phyloP scores from a whole-genome alignment of 2,113 vertebrate genomes.

The Pseudorectes ferrugineus region DNA sequence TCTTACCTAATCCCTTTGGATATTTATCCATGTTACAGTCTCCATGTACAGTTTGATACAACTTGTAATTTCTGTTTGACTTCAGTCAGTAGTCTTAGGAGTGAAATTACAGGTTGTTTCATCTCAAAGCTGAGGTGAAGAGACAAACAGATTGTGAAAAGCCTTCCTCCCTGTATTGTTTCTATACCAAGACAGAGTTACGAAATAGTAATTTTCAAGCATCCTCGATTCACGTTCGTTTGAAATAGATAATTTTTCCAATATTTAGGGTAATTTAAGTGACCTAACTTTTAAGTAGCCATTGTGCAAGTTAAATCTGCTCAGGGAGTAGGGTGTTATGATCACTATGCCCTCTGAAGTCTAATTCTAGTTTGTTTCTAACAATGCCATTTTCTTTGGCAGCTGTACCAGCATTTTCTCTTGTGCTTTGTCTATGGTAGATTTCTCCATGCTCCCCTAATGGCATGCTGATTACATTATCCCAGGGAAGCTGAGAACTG shows the following conservation, averaged over 20 bases:
- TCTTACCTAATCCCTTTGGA: conserved; percentile 49
- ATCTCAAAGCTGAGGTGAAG: background rate
- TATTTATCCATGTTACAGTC: background rate
- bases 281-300: background rate
- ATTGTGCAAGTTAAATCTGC: background rate
- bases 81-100: conserved; percentile 19
- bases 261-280: background rate
- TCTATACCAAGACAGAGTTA: background rate
- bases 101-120: conserved; percentile 44
- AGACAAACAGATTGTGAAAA: background rate
- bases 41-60: background rate
- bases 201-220: background rate
- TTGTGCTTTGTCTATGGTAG: background rate
- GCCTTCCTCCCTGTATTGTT: background rate
- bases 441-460: background rate
- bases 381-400: background rate
- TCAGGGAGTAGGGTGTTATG: background rate
- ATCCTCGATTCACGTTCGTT: background rate
- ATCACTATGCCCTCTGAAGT: background rate
- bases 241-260: background rate
- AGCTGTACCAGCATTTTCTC: background rate
- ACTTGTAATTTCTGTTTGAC: conserved; percentile 47
- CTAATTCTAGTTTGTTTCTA: background rate
- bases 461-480: background rate
- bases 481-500: background rate